Evolutionary conservation across 2,113 vertebrate genomes (phyloP).

Genomic region (Lagenorhynchus albirostris): DNA sequence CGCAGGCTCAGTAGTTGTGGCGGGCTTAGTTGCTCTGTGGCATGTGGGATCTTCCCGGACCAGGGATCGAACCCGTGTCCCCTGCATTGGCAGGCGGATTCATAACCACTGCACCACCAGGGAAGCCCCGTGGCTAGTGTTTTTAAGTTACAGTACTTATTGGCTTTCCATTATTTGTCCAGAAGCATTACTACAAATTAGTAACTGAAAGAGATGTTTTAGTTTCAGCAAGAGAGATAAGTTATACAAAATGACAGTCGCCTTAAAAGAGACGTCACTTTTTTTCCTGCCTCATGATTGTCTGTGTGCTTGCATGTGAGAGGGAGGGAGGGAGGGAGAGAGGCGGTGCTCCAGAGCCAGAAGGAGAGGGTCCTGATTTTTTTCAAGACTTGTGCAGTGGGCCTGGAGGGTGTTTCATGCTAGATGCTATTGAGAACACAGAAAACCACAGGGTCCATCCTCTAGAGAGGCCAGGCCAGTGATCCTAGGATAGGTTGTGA

Average conservation of each 20-base stretch:
- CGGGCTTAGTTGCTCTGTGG: too few species aligned
- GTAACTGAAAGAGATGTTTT: background rate
- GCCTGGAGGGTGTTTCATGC: background rate
- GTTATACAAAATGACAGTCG: background rate
- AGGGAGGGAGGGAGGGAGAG: background rate
- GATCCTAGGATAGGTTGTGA: background rate
- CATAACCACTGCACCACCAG: too few species aligned
- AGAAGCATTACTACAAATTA: background rate
- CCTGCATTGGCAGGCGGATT: too few species aligned
- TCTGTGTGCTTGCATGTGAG: background rate
- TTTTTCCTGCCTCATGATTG: background rate
- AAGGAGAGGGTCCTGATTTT: background rate
- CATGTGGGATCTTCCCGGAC: too few species aligned
- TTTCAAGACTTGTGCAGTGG: background rate
- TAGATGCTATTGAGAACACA: background rate
- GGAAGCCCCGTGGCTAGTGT: background rate
- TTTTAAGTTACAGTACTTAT: background rate
- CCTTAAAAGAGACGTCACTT: background rate
- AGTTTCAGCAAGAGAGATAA: background rate
- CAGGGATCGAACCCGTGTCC: too few species aligned
- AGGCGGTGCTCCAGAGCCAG: background rate
- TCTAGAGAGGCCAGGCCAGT: background rate
- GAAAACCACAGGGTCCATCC: background rate
- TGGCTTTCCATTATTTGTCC: background rate
- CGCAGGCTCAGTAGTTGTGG: too few species aligned